These are phyloP conservation scores for Platalea minor DNA, from an alignment of 2,797 vertebrate genomes.

Conservation along the genomic window DNA sequence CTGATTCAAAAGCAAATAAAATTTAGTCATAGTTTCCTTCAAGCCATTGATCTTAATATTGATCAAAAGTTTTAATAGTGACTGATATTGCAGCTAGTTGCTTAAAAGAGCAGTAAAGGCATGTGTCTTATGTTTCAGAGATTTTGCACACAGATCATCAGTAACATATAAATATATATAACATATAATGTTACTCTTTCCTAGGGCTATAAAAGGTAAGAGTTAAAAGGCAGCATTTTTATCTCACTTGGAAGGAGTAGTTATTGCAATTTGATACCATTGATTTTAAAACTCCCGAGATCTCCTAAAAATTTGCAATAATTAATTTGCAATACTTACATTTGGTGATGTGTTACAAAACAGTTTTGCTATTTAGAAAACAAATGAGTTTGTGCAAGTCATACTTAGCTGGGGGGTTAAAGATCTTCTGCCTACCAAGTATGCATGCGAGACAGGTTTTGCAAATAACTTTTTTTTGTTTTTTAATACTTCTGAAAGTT, in stretches of 20 bases:
- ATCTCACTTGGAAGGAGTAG: background rate
- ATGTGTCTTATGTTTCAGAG: background rate
- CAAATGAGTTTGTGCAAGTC: background rate
- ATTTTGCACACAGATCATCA: background rate
- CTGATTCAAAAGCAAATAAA: background rate
- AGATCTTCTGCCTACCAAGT: background rate
- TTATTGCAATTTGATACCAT: background rate
- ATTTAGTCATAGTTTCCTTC: background rate
- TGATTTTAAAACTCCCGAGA: background rate
- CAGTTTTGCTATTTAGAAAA: background rate
- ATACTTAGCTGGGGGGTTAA: background rate
- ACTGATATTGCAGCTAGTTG: background rate
- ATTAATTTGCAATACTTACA: background rate
- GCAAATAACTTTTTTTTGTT: background rate
- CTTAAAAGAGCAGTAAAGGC: background rate
- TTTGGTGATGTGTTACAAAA: background rate
- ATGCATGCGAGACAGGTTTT: background rate
- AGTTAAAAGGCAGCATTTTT: background rate
- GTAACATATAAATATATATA: background rate
- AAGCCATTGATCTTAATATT: background rate
- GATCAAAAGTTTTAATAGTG: background rate
- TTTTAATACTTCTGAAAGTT: background rate
- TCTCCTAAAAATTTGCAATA: background rate
- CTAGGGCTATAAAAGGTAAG: background rate
- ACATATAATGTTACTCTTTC: background rate